Base-by-base conservation (phyloP, 2,888 invertebrate species). In the Leucoma salicis region DNA sequence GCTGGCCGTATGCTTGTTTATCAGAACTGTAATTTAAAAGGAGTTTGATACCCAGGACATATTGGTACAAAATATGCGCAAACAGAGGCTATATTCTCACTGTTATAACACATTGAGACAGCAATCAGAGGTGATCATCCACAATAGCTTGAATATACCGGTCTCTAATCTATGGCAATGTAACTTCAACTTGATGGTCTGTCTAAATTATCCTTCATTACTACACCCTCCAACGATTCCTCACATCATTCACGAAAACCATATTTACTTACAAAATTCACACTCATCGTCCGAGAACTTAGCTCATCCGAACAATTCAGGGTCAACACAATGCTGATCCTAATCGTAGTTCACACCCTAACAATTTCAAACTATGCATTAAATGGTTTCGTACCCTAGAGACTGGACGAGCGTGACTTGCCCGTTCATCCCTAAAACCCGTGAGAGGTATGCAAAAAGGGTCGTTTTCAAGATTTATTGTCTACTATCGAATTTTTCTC, bases 391-490 rank as follows among this genome's bases (percentile, higher is more conserved):
- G 66, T 52, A 66, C 85, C 79, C 82, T 37, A 33, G 85, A 76
- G 83, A 77, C 84, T 81, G 83, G 84, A 44, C 59, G 43, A 41
- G 77, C 84, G 82, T 87, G 86, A 87, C 83, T 83, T 57, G 83
- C 65, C 68, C 63, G 59, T 78, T 80, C 69, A 74, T 73, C 80
- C 78, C 78, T 72, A 71, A 70, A 66, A 66, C 59, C 47, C 35
- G 48, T 36, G 45, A 43, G 34, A 38, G 42, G 57, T 74, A 78
- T 79, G 78, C 78, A 81, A 83, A 83, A 82, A 86, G 84, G 86
- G 85, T 78, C 78, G 73, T 69, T 65, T 61, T 57, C 63, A 78
- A 86, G 86, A 87, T 87, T 85, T 85, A 87, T 86, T 86, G 86
- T 84, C 82, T 86, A 80, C 74, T 70, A 74, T 67, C 74, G 43